phyloP scores from a whole-genome alignment of 1,140 invertebrate species.

The Metaphire vulgaris region DNA sequence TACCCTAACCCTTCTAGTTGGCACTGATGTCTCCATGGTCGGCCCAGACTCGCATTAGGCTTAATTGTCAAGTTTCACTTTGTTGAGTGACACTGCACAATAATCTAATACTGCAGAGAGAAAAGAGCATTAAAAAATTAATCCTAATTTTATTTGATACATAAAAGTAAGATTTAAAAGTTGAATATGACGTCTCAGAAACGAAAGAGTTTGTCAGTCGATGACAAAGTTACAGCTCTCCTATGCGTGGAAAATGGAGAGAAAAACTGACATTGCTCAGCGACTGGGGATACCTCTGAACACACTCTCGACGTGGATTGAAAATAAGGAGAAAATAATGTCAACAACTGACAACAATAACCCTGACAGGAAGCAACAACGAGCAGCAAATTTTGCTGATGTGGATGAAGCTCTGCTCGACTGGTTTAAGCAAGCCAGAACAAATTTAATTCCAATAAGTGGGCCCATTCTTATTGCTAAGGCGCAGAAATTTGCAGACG shows the following conservation, averaged over 20 bases:
- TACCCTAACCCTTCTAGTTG: too few species aligned
- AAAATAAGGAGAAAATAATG: constrained; percentile 5
- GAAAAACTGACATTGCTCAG: neutral
- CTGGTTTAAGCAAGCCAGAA: neutral
- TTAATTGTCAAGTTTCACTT: too few species aligned
- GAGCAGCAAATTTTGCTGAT: neutral
- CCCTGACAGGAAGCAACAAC: neutral
- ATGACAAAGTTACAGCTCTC: neutral
- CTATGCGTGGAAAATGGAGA: constrained; percentile 3
- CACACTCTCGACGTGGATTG: constrained; percentile 8
- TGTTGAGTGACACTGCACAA: too few species aligned
- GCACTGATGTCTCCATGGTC: too few species aligned
- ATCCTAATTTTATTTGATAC: too few species aligned
- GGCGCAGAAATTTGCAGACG: constrained; percentile 5
- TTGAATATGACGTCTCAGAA: neutral
- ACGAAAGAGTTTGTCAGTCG: neutral
- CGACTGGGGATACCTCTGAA: neutral
- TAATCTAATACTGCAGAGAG: too few species aligned
- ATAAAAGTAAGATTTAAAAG: too few species aligned
- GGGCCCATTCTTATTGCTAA: neutral
- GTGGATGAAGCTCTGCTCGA: neutral
- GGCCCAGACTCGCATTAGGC: too few species aligned
- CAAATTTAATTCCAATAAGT: neutral
- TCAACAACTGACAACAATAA: neutral
- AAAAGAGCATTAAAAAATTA: too few species aligned